These are phyloP conservation scores for Liolophura sinensis DNA, from an alignment of 1,140 invertebrate species.

Conservation along the genomic window DNA sequence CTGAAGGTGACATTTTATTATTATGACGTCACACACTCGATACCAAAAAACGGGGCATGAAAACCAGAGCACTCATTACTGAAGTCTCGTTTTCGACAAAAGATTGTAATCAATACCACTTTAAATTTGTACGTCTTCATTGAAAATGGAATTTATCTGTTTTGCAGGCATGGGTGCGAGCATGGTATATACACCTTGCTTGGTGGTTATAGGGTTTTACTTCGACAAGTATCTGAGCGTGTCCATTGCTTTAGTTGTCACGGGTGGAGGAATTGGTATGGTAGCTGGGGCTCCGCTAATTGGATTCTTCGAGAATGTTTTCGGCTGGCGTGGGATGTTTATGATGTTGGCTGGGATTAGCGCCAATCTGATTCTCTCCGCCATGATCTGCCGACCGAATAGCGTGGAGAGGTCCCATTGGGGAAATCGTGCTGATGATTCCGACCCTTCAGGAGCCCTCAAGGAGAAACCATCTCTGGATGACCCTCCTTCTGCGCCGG, in stretches of 20 bases:
- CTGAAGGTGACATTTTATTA: too few relatives aligned
- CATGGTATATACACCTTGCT: slow-evolving; percentile 75
- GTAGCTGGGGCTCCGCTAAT: slow-evolving; percentile 22
- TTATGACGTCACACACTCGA: too few relatives aligned
- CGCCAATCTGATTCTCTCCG: slow-evolving; percentile 74
- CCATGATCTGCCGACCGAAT: slow-evolving; percentile 72
- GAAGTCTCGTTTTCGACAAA: too few relatives aligned
- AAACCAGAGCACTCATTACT: too few relatives aligned
- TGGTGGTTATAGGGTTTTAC: slow-evolving; percentile 75
- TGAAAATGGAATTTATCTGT: slow-evolving; percentile 8
- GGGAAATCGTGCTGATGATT: too few relatives aligned
- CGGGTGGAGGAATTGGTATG: slow-evolving; percentile 29
- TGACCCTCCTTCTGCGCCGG: too few relatives aligned
- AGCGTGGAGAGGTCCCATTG: too few relatives aligned
- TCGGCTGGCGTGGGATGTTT: slow-evolving; percentile 62
- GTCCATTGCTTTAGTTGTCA: slow-evolving; percentile 78
- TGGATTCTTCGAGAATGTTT: slow-evolving; percentile 17
- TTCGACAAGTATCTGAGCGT: slow-evolving; percentile 85
- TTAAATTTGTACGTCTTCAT: too few relatives aligned
- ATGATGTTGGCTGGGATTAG: slow-evolving; percentile 77
- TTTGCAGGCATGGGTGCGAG: slow-evolving; percentile 78
- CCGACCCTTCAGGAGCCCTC: too few relatives aligned
- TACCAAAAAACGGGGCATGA: too few relatives aligned
- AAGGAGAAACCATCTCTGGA: too few relatives aligned
- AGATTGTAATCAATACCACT: too few relatives aligned